Base-by-base conservation (phyloP, 2,797 vertebrate genomes). In the Micromesistius poutassou region DNA sequence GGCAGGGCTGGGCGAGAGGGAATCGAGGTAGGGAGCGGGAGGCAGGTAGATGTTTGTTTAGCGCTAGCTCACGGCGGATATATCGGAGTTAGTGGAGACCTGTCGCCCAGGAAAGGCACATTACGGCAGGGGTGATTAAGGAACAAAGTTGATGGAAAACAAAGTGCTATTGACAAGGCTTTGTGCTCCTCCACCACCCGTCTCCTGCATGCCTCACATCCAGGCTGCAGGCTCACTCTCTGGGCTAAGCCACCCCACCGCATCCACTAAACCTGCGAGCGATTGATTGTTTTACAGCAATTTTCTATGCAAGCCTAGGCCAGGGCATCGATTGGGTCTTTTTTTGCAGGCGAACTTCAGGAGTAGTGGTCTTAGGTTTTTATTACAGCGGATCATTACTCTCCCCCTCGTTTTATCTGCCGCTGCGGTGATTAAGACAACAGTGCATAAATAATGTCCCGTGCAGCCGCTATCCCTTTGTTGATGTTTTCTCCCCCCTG, bases 61-160 rank as follows among this genome's bases (percentile, higher is more conserved):
- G 90, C 84, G 78, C 84, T 31, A 78, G 85, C 86, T 87, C 80
- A 79, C 78, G 82, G 81, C 83, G 84, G 88, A 89, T 91, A 87
- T 93, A 93, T 93, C 88, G 93, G 91, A 92, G 90, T 86, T 80
- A 85, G 87, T 80, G 82, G 77, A 66, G 62, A 28, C 62, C 79
- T 80, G 86, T 91, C 80, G 77, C 88, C 87, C 77, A 62, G 87
- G 90, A 79, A 79, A 90, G 84, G 86, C 84, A 25, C 86, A 90
- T 92, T 93, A 93, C 90, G 86, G 89, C 86, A 81, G 25, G 83
- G 87, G 90, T 93, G 92, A 94, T 94, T 94, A 94, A 94, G 88
- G 90, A 92, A 91, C 87, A 90, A 88, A 90, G 89, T 89, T 94
- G 93, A 94, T 93, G 91, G 91, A 94, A 92, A 93, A 89, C 86